Evolutionary conservation across 1,140 invertebrate genomes (phyloP).

Genomic region (Zophobas morio): DNA sequence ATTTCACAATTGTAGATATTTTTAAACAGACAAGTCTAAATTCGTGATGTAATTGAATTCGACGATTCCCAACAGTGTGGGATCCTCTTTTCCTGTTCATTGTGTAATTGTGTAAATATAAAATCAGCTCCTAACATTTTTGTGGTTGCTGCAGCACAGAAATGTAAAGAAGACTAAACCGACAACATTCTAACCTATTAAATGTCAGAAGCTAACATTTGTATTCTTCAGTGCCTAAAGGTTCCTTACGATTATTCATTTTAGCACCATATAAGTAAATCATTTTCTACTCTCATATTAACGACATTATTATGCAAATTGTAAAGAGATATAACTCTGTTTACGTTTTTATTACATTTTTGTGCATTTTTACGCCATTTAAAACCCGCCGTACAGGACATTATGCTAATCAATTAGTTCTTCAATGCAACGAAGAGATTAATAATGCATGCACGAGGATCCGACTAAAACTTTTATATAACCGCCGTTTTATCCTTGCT

Average conservation of each 20-base stretch:
- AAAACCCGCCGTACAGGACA: background rate
- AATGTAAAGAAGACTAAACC: conserved; percentile 28
- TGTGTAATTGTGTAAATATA: conserved; percentile 18
- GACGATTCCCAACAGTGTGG: conserved; percentile 4
- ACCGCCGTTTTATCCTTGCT: conserved; percentile 19
- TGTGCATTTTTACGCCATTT: conserved; percentile 8
- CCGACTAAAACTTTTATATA: background rate
- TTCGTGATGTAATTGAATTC: conserved; percentile 15
- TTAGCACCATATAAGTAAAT: conserved; percentile 28
- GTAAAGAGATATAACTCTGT: background rate
- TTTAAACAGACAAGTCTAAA: background rate
- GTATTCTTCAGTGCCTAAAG: conserved; percentile 20
- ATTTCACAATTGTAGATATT: background rate
- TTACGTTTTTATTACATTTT: conserved; percentile 13
- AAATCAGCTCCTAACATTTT: conserved; percentile 30
- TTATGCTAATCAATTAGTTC: conserved; percentile 16
- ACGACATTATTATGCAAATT: conserved; percentile 20
- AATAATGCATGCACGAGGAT: conserved; percentile 1
- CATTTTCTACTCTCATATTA: background rate
- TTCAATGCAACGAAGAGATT: conserved; percentile 1
- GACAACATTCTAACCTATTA: conserved; percentile 36
- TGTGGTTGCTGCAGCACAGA: conserved; percentile 22
- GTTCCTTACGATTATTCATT: conserved; percentile 19
- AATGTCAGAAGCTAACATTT: conserved; percentile 33
- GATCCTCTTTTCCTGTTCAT: conserved; percentile 1